Evolutionary conservation across 1,140 invertebrate genomes (phyloP).

Genomic region (Sarcophaga bullata): DNA sequence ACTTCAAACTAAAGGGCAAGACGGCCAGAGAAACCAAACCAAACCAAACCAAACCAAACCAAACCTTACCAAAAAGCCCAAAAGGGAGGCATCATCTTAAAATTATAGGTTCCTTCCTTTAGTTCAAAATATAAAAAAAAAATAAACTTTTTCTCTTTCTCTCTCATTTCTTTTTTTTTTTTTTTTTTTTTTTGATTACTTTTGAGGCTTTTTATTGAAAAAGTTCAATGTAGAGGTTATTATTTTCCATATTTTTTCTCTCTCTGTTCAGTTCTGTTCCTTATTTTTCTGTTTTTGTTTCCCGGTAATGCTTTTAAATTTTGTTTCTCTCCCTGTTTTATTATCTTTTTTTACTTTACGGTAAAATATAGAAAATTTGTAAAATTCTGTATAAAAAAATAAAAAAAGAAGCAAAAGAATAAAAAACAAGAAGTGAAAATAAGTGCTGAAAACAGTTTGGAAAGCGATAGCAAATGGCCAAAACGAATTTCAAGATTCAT

Average conservation of each 20-base stretch:
- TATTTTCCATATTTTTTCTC: neutral
- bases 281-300: too few species aligned
- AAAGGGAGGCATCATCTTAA: slow-evolving; percentile 7
- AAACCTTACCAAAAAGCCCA: too few species aligned
- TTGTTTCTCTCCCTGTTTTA: neutral
- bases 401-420: neutral
- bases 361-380: neutral
- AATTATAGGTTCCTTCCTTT: slow-evolving; percentile 15
- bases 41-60: too few species aligned
- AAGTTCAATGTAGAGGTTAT: slow-evolving; percentile 32
- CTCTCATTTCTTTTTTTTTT: too few species aligned
- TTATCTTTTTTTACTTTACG: neutral
- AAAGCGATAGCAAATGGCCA: neutral
- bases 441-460: neutral
- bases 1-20: neutral
- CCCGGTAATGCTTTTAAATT: neutral
- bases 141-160: too few species aligned
- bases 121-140: neutral
- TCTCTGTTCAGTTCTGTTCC: too few species aligned
- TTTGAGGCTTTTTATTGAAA: slow-evolving; percentile 40
- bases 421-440: neutral
- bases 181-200: slow-evolving; percentile 35
- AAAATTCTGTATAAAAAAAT: neutral
- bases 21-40: too few species aligned
- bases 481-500: too few species aligned